phyloP scores from a whole-genome alignment of 2,888 invertebrate species.

The Rutpela maculata region DNA sequence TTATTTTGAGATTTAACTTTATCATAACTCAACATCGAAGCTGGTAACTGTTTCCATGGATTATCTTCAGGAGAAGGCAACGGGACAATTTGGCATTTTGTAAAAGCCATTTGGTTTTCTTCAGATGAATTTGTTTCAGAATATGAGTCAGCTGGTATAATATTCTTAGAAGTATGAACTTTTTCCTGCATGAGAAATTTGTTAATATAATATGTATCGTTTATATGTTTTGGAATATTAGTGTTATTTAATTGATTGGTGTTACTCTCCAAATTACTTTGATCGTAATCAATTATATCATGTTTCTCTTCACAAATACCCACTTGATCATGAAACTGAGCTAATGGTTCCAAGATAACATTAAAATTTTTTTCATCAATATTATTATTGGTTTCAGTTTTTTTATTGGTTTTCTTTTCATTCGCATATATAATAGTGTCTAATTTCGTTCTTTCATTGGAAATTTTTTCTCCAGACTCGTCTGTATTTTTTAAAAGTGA shows the following conservation, averaged over 20 bases:
- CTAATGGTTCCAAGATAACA: neutral
- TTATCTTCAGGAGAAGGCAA: constrained; percentile 73
- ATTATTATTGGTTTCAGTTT: constrained; percentile 43
- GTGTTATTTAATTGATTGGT: neutral
- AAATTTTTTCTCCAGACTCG: neutral
- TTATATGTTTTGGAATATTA: neutral
- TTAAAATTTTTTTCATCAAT: constrained; percentile 21
- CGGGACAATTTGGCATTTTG: constrained; percentile 64
- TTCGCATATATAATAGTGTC: neutral
- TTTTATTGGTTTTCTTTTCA: neutral
- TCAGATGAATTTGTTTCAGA: constrained; percentile 14
- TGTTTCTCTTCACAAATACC: neutral
- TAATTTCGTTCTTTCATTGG: neutral
- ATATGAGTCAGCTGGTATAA: neutral
- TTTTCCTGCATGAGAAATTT: constrained; percentile 53
- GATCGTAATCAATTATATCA: neutral
- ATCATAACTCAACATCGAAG: constrained; percentile 62
- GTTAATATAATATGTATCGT: constrained; percentile 19
- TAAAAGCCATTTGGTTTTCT: constrained; percentile 29
- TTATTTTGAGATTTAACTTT: constrained; percentile 49
- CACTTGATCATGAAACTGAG: neutral
- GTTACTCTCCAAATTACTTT: neutral
- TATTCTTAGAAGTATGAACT: constrained; percentile 38
- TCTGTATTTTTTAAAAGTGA: neutral
- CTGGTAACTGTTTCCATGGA: constrained; percentile 70